A percentile compares a stretch with the other conserved stretches of the same genome.
These are phyloP conservation scores for Mesorhabditis spiculigera DNA, from an alignment of 2,888 invertebrate species.

Conservation along the genomic window DNA sequence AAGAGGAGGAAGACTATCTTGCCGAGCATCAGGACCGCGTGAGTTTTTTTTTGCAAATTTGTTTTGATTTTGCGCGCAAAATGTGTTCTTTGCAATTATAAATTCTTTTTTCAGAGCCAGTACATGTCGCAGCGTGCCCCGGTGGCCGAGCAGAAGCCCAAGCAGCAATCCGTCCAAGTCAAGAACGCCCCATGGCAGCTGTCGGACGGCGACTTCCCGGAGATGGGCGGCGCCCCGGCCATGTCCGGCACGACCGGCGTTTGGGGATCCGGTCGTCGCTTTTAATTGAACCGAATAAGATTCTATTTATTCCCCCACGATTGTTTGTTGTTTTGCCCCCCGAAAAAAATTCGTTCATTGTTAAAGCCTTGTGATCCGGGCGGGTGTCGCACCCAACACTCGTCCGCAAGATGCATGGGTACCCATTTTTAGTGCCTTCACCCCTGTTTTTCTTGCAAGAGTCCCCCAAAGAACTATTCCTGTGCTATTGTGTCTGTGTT, in stretches of 20 bases:
- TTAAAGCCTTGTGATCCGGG: no score
- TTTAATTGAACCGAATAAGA: constrained; percentile 18
- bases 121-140: constrained; percentile 24
- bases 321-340: no score
- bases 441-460: no score
- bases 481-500: no score
- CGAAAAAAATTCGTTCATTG: no score
- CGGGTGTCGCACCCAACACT: no score
- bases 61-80: neutral
- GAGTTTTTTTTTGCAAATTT: constrained; percentile 15
- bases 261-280: constrained; percentile 36
- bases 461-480: no score
- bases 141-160: constrained; percentile 12
- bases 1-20: constrained; percentile 70
- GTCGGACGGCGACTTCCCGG: constrained; percentile 62
- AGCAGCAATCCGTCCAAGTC: constrained; percentile 36
- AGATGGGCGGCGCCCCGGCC: constrained; percentile 39
- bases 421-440: no score
- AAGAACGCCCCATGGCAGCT: constrained; percentile 57
- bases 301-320: no score
- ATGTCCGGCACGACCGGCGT: constrained; percentile 30
- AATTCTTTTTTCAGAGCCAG: constrained; percentile 23
- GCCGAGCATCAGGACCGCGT: constrained; percentile 29
- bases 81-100: neutral
- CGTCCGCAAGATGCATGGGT: no score